Base-by-base conservation (phyloP, 1,140 invertebrate species). In the Bombus vancouverensis region DNA sequence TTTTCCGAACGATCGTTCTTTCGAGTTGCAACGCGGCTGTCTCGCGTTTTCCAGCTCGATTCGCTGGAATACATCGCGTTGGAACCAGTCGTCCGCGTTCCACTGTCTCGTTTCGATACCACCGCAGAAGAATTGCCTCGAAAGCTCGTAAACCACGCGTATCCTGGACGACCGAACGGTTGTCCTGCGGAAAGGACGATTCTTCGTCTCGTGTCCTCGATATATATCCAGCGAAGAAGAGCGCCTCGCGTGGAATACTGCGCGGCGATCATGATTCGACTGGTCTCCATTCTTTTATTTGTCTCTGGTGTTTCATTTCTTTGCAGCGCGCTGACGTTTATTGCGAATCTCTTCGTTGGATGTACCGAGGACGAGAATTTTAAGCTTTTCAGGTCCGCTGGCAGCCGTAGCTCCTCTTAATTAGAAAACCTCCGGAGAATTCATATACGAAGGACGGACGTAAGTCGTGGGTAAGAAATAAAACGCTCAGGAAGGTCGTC, bases 11-110 rank as follows among this genome's bases (percentile, higher is more conserved):
- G 57, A 39, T 62, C 42, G 75, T 57, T 76, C 34, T 39, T 76
- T 37, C 75, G 25, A 37, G 25, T 34, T 13, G 53, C 53, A 28
- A 15, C 72, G 28, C 22, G 42, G n/a, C 32, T 37, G 44, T 57
- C 73, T 57, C 72, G 25, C 5, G 42, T 83, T 76, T 83, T 83
- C 72, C 81, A 39, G 44, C 28, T 66, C 42, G 81, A 39, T 44
- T 78, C 28, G 6, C 42, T 39, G 72, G 73, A 57, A 76, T 57
- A 53, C 62, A 44, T 68, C 34, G 44, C 73, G 59, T 39, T 47
- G 72, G 10, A 53, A 39, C 42, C 42, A 66, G 22, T 83, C 59
- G 59, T 68, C 72, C 59, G 47, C 18, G 18, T 8, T 72, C 44
- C 44, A 10, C 71, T 66, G 42, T 76, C 59, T 68, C 62, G 42